phyloP scores from a whole-genome alignment of 1,140 invertebrate species.

The Dendroctonus valens region DNA sequence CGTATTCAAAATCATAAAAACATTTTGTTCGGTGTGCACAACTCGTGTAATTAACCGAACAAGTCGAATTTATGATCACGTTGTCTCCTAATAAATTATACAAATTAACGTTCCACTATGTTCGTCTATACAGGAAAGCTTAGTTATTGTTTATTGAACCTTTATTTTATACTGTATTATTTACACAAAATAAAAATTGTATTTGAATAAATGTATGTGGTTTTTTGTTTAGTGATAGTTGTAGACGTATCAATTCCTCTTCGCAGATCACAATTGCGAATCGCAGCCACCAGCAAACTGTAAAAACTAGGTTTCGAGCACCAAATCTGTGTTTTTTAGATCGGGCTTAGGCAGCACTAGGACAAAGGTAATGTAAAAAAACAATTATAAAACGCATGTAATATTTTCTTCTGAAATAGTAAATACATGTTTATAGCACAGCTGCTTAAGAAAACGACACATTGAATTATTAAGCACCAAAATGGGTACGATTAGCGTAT shows the following conservation, averaged over 20 bases:
- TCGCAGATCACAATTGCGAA: too few relatives aligned
- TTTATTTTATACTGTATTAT: constrained; percentile 17
- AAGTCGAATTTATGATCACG: not conserved
- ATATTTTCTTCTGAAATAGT: constrained; percentile 33
- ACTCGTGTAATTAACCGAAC: not conserved
- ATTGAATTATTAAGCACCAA: constrained; percentile 38
- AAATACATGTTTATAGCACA: constrained; percentile 43
- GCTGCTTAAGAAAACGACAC: constrained; percentile 41
- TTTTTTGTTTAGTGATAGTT: not conserved
- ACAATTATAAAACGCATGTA: constrained; percentile 11
- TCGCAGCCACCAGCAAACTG: too few relatives aligned
- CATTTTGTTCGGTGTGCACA: constrained; percentile 1
- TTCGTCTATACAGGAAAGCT: constrained; percentile 2
- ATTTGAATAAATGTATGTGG: constrained; percentile 3
- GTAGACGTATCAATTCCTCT: too few relatives aligned
- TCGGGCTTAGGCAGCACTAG: too few relatives aligned
- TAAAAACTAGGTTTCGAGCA: too few relatives aligned
- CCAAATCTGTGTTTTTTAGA: too few relatives aligned
- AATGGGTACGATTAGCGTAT: constrained; percentile 40
- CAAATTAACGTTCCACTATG: not conserved
- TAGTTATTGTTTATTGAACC: constrained; percentile 16
- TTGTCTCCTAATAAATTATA: not conserved
- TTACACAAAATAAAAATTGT: constrained; percentile 7
- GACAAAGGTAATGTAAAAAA: not conserved
- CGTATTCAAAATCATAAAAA: not conserved